Base-by-base conservation (phyloP, 2,113 vertebrate species). In the Corythornis vintsioides region DNA sequence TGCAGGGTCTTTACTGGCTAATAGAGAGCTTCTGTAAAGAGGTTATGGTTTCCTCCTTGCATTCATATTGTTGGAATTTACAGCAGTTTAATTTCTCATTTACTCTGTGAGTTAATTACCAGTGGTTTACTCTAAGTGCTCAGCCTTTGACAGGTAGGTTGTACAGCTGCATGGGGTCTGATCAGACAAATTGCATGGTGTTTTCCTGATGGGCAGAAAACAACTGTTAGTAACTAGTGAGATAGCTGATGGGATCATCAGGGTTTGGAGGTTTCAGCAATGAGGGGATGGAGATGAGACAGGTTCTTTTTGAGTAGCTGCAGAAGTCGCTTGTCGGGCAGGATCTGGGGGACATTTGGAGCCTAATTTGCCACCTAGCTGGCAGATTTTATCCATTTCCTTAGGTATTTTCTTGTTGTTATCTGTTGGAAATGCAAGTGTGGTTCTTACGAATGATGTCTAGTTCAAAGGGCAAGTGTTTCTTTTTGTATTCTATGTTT, bases 21-120 rank as follows among this genome's bases (percentile, higher is more conserved):
- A 75, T 2, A 56, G 55, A 82, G 31, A 82, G 31, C 31, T 55
- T 89, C 26, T 66, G n/a, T 1, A 3, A 15, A 24, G 33, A 91
- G 25, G 45, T 82, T 84, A 38, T 66, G 84, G 43, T 89, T 93
- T 94, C 78, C 22, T 85, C 24, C 45, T 66, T 63, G 29, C 13
- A 2, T 82, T 75, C 0, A 0, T 42, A 31, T 29, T 47, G 7
- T 33, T 71, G 78, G 66, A 89, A 79, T 87, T 79, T 74, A 71
- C 26, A 85, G n/a, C 1, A 3, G 72, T 77, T 86, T 75, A 77
- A 71, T 77, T 94, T 73, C 75, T 93, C 45, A 15, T 87, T 79
- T 93, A 35, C 33, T 76, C 52, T 57, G 9, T 0, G 9, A 76
- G 56, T 89, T 89, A 86, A 71, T 85, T 96, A 40, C 43, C 77